Percentiles rank a stretch among this genome's conserved stretches.
phyloP scores from a whole-genome alignment of 2,888 invertebrate species.

The Tholera decimalis region DNA sequence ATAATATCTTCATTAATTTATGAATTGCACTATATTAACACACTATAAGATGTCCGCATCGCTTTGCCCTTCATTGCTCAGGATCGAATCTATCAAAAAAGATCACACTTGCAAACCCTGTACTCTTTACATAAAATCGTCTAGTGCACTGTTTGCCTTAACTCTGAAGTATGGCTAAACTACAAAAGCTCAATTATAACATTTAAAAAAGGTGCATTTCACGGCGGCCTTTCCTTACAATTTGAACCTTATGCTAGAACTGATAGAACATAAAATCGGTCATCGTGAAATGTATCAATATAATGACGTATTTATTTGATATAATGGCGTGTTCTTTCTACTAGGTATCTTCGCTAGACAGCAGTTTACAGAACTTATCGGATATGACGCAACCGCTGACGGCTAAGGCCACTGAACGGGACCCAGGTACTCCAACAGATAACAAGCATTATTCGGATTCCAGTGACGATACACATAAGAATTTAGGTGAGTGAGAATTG shows the following conservation, averaged over 20 bases:
- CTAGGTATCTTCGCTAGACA: constrained; percentile 88
- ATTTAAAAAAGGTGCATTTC: constrained; percentile 11
- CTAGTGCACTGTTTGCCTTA: constrained; percentile 28
- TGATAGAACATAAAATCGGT: constrained; percentile 7
- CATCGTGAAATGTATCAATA: constrained; percentile 21
- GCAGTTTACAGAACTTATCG: constrained; percentile 89
- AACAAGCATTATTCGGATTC: constrained; percentile 82
- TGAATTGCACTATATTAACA: constrained; percentile 27
- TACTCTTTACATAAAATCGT: constrained; percentile 30
- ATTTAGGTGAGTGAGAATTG: constrained; percentile 77
- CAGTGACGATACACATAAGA: constrained; percentile 88
- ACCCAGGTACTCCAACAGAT: constrained; percentile 76
- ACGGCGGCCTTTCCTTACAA: constrained; percentile 11
- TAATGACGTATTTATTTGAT: constrained; percentile 9
- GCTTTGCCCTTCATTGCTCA: constrained; percentile 52
- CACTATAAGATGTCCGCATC: constrained; percentile 18
- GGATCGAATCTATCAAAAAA: constrained; percentile 11
- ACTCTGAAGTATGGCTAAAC: constrained; percentile 31
- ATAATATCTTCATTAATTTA: constrained; percentile 3
- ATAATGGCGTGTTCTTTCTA: constrained; percentile 16
- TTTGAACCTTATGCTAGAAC: constrained; percentile 14
- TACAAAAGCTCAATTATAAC: not conserved
- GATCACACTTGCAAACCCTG: constrained; percentile 19
- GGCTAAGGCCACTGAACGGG: constrained; percentile 83
- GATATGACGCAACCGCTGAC: constrained; percentile 88